Evolutionary conservation across 2,888 invertebrate genomes (phyloP).

Genomic region (Rhamphomyia laevipes): DNA sequence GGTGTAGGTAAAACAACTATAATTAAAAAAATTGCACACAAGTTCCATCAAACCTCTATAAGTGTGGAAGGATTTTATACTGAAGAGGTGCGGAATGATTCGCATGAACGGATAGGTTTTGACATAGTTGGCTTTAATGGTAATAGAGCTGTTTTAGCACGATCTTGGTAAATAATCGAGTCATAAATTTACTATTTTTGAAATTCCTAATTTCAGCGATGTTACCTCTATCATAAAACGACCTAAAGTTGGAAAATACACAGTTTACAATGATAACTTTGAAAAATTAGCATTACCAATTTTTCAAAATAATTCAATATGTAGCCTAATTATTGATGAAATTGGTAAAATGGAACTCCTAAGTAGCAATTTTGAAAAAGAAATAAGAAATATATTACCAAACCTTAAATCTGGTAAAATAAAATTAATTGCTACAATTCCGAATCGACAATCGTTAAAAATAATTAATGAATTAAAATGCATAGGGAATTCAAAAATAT

Average conservation of each 20-base stretch:
- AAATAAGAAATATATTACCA: constrained; percentile 16
- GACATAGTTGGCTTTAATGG: constrained; percentile 43
- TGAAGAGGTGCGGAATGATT: constrained; percentile 43
- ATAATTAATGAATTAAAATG: constrained; percentile 25
- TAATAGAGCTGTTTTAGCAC: constrained; percentile 42
- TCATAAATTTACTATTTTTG: no score
- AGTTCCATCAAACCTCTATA: constrained; percentile 28
- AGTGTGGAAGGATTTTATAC: constrained; percentile 49
- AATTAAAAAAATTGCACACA: constrained; percentile 40
- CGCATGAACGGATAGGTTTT: constrained; percentile 46
- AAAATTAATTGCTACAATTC: constrained; percentile 25
- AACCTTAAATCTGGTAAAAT: constrained; percentile 7
- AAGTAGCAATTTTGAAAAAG: constrained; percentile 24
- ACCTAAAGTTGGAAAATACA: constrained; percentile 48
- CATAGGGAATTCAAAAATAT: constrained; percentile 13
- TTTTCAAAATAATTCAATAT: constrained; percentile 21
- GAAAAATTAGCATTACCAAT: constrained; percentile 45
- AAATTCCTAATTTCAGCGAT: no score
- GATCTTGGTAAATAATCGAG: constrained; percentile 16
- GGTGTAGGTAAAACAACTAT: constrained; percentile 59
- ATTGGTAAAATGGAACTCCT: constrained; percentile 35
- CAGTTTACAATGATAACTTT: constrained; percentile 46
- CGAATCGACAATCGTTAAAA: constrained; percentile 15
- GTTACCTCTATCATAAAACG: constrained; percentile 4
- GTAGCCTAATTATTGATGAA: constrained; percentile 29